Base-by-base conservation (phyloP, 1,140 invertebrate genomes). In the Triops cancriformis region DNA sequence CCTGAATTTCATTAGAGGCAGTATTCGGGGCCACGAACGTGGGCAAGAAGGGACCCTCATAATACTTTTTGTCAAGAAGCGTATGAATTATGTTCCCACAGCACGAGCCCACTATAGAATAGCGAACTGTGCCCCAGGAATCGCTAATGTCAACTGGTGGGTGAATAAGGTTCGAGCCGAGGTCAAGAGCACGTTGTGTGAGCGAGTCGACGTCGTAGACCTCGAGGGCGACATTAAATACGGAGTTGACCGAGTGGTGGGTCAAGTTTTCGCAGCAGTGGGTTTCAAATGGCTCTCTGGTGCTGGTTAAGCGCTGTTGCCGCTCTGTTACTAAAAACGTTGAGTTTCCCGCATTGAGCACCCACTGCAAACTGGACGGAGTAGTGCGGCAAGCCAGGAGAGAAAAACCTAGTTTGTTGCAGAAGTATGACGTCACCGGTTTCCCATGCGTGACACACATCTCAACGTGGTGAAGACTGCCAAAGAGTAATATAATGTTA, bases 71-170 rank as follows among this genome's bases (percentile, higher is more conserved):
- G 78, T 87, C 81, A 28, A 88, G 80, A 1, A 88, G 78, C 0
- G 87, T 87, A 77, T 88, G 87, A 11, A 86, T 81, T 10, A 88
- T 83, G 81, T 88, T 87, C 1, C 86, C 86, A 76, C 86, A 83
- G 80, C 84, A 85, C n/a, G 87, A 87, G 75, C 83, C 83, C 0
- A 88, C 82, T 10, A 85, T 82, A 5, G 86, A 84, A 77, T 84
- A 83, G 9, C 79, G 82, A 0, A 87, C 82, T 1, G 77, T 72
- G 18, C 86, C 87, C 72, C 80, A 27, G n/a, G 76, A 43, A 79
- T 86, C 85, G 12, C 73, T 77, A 26, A 85, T 74, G 37, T 74
- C 81, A 27, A 79, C 79, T 4, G 83, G 77, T 12, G 81, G 77
- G 73, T 81, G 82, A 23, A 85, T n/a, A 11, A 86, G 75, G 37